Evolutionary conservation across 2,888 invertebrate species (phyloP), one percentile per base, ranked within the genome.

Genomic region (Drosophila kuntzei): DNA sequence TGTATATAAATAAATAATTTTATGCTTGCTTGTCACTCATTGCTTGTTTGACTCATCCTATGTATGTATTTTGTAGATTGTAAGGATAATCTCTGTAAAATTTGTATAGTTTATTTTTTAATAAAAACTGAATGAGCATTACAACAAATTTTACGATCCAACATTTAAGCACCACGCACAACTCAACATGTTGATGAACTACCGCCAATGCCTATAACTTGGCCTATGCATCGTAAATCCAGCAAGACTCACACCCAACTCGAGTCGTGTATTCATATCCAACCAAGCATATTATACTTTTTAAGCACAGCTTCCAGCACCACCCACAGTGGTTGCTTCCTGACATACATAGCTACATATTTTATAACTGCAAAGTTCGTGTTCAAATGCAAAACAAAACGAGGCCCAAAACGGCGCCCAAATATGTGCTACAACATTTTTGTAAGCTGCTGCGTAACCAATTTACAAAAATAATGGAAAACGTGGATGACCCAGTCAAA

Each of bases 41-140:
- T n/a, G n/a, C n/a, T n/a, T 29, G 32, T 61, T 46, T 55, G 37
- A 44, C 46, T 64, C 29, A 41, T 64, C 34, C 41, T 64, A 46
- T 65, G 34, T 63, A 57, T 87, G 71, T 67, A 62, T 69, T 44
- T 55, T 22, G 25, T 55, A 55, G 55, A 22, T n/a, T 4, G 12
- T 55, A 55, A 55, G 55, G 63, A 82, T 89, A 88, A 88, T 84
- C 74, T 87, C 64, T 78, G 84, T 89, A 75, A 87, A 88, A 89
- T 88, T 88, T 88, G 87, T 83, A 88, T 80, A 87, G 84, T 88
- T 87, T 87, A 78, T 89, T 83, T 87, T 83, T 88, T 83, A 77
- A 77, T 76, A 77, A 77, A 79, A 71, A 27, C 66, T 34, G 39
- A 88, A 86, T 70, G 66, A 62, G 61, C 70, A 75, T 76, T 64